Evolutionary conservation across 2,888 invertebrate genomes (phyloP).

Genomic region (Incurvaria masculella): DNA sequence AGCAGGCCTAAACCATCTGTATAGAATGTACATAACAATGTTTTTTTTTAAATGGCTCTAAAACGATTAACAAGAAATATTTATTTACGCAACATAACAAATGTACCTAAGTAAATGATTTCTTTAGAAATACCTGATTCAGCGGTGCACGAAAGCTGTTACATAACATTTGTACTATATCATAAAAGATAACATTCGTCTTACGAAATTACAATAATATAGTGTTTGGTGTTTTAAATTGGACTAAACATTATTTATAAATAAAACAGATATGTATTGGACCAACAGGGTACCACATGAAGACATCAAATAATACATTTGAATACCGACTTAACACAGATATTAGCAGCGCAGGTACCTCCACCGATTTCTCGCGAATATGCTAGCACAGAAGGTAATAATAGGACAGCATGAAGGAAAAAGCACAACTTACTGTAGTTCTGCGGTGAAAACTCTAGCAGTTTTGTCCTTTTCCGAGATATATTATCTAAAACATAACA

Average conservation of each 20-base stretch:
- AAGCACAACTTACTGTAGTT: constrained; percentile 36
- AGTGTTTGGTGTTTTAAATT: no score
- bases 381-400: background rate
- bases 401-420: background rate
- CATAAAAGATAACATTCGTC: no score
- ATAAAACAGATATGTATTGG: background rate
- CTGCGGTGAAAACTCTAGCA: constrained; percentile 20
- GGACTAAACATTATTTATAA: background rate
- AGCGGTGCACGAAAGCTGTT: no score
- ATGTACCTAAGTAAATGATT: no score
- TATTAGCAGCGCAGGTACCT: background rate
- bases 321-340: constrained; percentile 6
- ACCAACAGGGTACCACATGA: no score
- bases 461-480: constrained; percentile 15
- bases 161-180: no score
- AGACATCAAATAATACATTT: constrained; percentile 9
- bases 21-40: no score
- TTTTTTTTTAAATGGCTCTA: background rate
- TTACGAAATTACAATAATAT: no score
- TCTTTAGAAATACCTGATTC: no score
- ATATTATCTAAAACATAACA: constrained; percentile 22
- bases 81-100: background rate
- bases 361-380: background rate
- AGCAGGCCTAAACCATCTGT: no score
- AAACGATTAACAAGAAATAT: background rate